Base-by-base conservation (phyloP, 1,140 invertebrate species). In the Phocides pigmalion region DNA sequence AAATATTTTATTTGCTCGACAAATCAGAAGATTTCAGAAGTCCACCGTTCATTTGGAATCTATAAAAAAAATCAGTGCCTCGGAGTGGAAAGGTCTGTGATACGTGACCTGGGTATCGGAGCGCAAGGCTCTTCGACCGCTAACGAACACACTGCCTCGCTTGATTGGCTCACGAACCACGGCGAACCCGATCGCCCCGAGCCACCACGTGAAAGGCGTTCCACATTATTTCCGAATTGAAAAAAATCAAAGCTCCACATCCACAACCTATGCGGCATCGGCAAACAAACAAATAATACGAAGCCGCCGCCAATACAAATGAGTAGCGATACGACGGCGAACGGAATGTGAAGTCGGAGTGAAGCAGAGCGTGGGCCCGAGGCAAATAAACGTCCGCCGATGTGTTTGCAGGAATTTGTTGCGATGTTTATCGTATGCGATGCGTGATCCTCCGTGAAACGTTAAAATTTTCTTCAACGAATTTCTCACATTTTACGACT, bases 261-360 rank as follows among this genome's bases (percentile, higher is more conserved):
- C 50, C n/a, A 72, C 74, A 80, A 74, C 79, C 70, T 84, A 86
- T 82, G 76, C 75, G 79, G 81, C 83, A 85, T 86, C 78, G 78
- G 79, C 83, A 89, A 90, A 89, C 84, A 90, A 89, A 89, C 81
- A 90, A 89, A 90, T 89, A 89, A 90, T 86, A 85, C 81, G 75
- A 72, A 76, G 75, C 78, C 74, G 58, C 80, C 72, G 73, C 84
- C 86, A 90, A 90, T 90, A 90, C 86, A 86, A 87, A 90, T 90
- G 88, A 90, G 83, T 67, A 82, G 66, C 81, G 86, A 89, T 89
- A 88, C 82, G 81, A 80, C 70, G 76, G 50, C 78, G 76, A 76
- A 61, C 76, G 74, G 82, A 82, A 84, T 81, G 81, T 59, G 78
- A 86, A 85, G 74, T 84, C 76, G 70, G 70, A 53, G 76, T 71